Evolutionary conservation across 2,113 vertebrate genomes (phyloP).

Genomic region (Butorides virescens): DNA sequence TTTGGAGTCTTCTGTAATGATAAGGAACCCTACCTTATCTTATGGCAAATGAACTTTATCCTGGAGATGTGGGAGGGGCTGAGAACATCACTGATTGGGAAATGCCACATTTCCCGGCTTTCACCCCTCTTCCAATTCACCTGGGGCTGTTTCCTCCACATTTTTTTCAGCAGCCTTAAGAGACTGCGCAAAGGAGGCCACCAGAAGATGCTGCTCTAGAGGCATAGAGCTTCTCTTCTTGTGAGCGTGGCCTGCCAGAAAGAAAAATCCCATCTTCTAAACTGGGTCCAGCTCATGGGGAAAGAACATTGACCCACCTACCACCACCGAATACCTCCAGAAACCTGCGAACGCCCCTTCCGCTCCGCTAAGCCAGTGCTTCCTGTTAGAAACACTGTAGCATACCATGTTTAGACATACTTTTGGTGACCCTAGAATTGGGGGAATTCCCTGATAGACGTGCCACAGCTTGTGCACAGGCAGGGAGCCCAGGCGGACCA

Average conservation of each 20-base stretch:
- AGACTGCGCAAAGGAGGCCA: background rate
- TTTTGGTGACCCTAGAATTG: background rate
- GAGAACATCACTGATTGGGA: background rate
- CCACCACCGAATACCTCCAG: background rate
- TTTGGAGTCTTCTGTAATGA: background rate
- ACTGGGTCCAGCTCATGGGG: background rate
- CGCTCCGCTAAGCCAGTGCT: background rate
- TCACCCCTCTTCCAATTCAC: conserved; percentile 7
- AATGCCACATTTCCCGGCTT: background rate
- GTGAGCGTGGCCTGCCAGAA: background rate
- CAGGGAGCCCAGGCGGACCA: background rate
- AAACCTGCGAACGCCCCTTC: background rate
- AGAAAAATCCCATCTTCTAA: background rate
- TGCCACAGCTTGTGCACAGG: background rate
- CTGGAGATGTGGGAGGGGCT: background rate
- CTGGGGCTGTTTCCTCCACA: background rate
- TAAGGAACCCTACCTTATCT: background rate
- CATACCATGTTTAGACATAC: background rate
- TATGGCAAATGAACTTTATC: background rate
- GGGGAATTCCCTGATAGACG: background rate
- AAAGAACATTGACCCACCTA: background rate
- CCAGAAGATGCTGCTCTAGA: background rate
- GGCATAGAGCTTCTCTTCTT: background rate
- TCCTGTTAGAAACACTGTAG: background rate
- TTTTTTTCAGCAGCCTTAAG: background rate